Percentiles rank a stretch among this genome's conserved stretches.
Conservation (phyloP, 2,888 invertebrate species). For the Drosophila fungiperda region DNA sequence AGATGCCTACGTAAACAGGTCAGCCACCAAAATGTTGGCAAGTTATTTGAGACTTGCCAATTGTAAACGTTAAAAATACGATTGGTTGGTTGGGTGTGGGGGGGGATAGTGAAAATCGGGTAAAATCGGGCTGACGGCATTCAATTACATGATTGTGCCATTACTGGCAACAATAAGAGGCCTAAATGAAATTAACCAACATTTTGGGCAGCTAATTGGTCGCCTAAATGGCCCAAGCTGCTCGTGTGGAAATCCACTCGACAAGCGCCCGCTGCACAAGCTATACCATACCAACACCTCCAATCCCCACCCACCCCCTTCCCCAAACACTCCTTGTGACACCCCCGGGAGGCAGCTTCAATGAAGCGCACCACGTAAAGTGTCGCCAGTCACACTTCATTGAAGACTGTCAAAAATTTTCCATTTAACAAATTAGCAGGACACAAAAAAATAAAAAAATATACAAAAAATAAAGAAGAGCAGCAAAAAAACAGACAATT, state of each 20-base stretch:
- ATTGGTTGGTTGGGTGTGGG: background rate
- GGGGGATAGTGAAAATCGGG: background rate
- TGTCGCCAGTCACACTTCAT: conserved; percentile 77
- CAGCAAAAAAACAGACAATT: conserved; percentile 14
- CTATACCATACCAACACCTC: background rate
- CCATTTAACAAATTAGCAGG: conserved; percentile 75
- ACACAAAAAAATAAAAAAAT: conserved; percentile 11
- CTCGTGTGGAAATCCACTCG: conserved; percentile 74
- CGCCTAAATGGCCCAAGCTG: conserved; percentile 71
- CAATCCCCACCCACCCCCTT: too few species aligned
- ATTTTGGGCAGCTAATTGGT: conserved; percentile 80
- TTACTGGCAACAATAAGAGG: conserved; percentile 57
- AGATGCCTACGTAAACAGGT: conserved; percentile 70
- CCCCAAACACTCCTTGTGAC: background rate
- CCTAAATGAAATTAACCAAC: conserved; percentile 74
- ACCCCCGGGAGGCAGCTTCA: conserved; percentile 44
- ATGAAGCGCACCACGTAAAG: conserved; percentile 66
- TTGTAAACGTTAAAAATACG: conserved; percentile 33
- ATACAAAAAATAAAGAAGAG: background rate
- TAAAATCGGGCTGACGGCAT: conserved; percentile 46
- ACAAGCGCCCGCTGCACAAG: background rate
- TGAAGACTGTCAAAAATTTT: conserved; percentile 77
- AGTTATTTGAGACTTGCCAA: conserved; percentile 52
- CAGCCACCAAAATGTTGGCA: conserved; percentile 61
- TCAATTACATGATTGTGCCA: conserved; percentile 78